A percentile compares a stretch with the other conserved stretches of the same genome.
phyloP scores from a whole-genome alignment of 2,797 vertebrate genomes.

The Spheniscus humboldti region DNA sequence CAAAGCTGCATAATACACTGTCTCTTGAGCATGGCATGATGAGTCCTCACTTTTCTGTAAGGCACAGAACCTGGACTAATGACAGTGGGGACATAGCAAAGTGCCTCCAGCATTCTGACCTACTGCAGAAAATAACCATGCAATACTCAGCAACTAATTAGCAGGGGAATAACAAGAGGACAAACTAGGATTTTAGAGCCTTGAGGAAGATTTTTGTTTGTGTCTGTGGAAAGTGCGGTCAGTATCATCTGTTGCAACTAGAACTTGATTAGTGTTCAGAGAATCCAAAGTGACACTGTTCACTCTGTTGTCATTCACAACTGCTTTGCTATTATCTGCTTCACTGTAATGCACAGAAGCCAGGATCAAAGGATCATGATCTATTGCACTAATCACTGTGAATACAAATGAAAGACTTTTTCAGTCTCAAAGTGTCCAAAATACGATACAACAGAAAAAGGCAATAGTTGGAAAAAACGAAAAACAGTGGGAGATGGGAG shows the following conservation, averaged over 20 bases:
- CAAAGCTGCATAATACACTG: fast-evolving
- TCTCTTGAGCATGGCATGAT: neutral
- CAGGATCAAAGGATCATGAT: neutral
- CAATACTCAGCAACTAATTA: neutral
- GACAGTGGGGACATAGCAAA: neutral
- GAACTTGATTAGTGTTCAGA: neutral
- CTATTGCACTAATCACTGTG: neutral
- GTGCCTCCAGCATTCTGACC: neutral
- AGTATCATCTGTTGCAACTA: neutral
- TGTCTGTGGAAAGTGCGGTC: neutral
- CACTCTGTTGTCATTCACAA: neutral
- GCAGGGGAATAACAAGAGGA: neutral
- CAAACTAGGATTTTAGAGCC: neutral
- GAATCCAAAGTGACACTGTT: neutral
- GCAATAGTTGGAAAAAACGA: neutral
- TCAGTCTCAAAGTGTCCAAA: neutral
- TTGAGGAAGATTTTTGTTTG: neutral
- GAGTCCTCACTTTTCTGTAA: neutral
- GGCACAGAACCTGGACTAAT: neutral
- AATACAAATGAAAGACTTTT: neutral
- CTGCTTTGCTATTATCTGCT: neutral
- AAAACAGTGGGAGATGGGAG: neutral
- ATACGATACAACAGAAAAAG: neutral
- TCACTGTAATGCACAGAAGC: neutral
- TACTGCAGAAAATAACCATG: neutral